Base-by-base conservation (phyloP, 92 coral and sea anemone genomes). In the Scolanthus callimorphus region DNA sequence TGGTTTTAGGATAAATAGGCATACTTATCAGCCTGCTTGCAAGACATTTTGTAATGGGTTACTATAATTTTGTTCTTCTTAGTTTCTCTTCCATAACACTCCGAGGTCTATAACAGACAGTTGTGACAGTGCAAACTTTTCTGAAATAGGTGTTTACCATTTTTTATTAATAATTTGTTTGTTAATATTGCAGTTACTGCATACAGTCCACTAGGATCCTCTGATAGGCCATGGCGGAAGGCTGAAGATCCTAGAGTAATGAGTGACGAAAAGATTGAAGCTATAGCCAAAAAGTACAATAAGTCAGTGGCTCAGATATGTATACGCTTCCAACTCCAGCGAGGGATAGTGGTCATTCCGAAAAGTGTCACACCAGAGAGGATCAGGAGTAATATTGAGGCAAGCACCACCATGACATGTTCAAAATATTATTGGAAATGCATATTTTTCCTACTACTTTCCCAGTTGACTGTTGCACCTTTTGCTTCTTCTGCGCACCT, bases 161-260 rank as follows among this genome's bases (percentile, higher is more conserved):
- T n/a, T n/a, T n/a, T n/a, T n/a, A n/a, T n/a, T n/a, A n/a, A n/a
- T n/a, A n/a, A n/a, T n/a, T n/a, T n/a, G n/a, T n/a, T n/a, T n/a
- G n/a, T n/a, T n/a, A n/a, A n/a, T n/a, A n/a, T n/a, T n/a, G 2
- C 60, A 85, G 95, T 82, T 13, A 89, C 96, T 12, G 99, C 99
- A 15, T 94, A 61, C 78, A 89, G 96, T 63, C 99, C 99, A 34
- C 63, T 94, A 46, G 99, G 99, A 17, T 94, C 99, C 39, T 95
- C 96, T 46, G 97, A 94, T 55, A 90, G 97, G 39, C 97, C 97
- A 0, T 89, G 96, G 96, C 94, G 96, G 49, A 77, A 71, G 21
- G 71, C 84, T 8, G 90, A 59, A 3, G 99, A 94, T 4, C 97
- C 94, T 8, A 44, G 46, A 13, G 72, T 94, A 28, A 25, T 94